phyloP scores from a whole-genome alignment of 1,140 invertebrate species.

The Polypedilum vanderplanki region DNA sequence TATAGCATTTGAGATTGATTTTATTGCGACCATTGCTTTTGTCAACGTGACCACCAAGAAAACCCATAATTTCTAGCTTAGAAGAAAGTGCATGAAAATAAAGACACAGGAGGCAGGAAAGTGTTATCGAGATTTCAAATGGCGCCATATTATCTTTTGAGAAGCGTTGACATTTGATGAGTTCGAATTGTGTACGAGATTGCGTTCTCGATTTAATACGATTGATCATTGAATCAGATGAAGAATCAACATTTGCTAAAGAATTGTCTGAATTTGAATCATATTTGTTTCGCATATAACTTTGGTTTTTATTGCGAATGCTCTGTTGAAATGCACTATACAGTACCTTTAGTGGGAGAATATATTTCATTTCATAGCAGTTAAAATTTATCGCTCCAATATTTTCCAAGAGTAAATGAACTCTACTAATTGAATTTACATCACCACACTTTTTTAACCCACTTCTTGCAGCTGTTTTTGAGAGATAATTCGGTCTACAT shows the following conservation, averaged over 20 bases:
- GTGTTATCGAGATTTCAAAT: constrained; percentile 50
- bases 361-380: constrained; percentile 47
- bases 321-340: constrained; percentile 30
- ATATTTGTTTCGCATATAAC: constrained; percentile 31
- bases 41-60: constrained; percentile 53
- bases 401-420: constrained; percentile 57
- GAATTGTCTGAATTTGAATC: constrained; percentile 51
- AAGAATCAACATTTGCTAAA: constrained; percentile 33
- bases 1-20: constrained; percentile 48
- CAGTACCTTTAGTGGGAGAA: constrained; percentile 30
- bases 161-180: constrained; percentile 49
- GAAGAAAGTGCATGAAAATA: constrained; percentile 63
- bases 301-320: constrained; percentile 22
- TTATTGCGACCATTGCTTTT: constrained; percentile 34
- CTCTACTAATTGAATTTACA: constrained; percentile 55
- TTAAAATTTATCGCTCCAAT: constrained; percentile 60
- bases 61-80: constrained; percentile 63
- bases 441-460: constrained; percentile 58
- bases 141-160: constrained; percentile 51
- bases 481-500: constrained; percentile 52
- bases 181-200: constrained; percentile 42
- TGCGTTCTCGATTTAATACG: constrained; percentile 36
- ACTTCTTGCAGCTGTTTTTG: constrained; percentile 51
- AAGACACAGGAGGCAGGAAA: constrained; percentile 55
- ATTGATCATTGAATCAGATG: constrained; percentile 34